Evolutionary conservation across 1,140 invertebrate genomes (phyloP).

Genomic region (Brachionus angularis): DNA sequence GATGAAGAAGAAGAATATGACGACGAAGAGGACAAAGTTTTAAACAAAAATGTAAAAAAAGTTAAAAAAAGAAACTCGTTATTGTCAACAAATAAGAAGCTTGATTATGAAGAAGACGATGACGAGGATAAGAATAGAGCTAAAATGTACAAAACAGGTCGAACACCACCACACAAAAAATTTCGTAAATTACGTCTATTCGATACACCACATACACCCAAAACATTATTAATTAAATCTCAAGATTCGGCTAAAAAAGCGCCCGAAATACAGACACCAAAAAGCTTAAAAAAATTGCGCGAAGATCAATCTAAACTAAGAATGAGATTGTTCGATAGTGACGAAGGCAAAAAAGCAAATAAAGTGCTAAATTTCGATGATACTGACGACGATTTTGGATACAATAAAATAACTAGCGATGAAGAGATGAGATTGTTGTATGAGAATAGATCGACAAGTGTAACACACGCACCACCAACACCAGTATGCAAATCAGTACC

Average conservation of each 20-base stretch:
- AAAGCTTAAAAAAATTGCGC: neutral
- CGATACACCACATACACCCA: conserved; percentile 77
- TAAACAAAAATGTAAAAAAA: neutral
- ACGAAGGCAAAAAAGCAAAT: conserved; percentile 57
- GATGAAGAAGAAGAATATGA: neutral
- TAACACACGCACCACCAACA: no score
- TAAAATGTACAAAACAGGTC: neutral
- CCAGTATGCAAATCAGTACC: no score
- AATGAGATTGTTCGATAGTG: conserved; percentile 61
- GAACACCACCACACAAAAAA: conserved; percentile 71
- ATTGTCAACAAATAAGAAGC: neutral
- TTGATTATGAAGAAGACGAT: neutral
- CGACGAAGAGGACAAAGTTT: neutral
- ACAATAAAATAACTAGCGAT: neutral
- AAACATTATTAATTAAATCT: conserved; percentile 74
- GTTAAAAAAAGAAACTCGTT: conserved; percentile 10
- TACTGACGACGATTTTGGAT: conserved; percentile 39
- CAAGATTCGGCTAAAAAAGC: neutral
- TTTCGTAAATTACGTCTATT: conserved; percentile 74
- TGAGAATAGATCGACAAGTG: neutral
- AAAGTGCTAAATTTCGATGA: conserved; percentile 43
- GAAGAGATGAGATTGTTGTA: conserved; percentile 22
- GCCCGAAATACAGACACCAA: neutral
- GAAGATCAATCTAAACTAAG: conserved; percentile 53
- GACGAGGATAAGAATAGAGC: neutral